Evolutionary conservation across 2,888 invertebrate species (phyloP).

Genomic region (Chaitophorus viminalis): DNA sequence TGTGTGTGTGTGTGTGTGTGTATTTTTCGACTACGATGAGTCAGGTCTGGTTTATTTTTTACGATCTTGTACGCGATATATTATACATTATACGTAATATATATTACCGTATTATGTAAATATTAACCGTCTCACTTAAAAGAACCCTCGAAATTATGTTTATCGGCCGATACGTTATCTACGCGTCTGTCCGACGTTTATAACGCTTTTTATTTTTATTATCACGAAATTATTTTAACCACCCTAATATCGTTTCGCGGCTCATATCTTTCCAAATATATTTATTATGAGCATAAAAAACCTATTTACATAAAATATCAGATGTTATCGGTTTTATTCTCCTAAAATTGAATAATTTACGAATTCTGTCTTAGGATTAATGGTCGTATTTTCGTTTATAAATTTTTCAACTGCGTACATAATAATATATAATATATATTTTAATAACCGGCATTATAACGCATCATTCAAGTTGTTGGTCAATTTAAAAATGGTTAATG

Average conservation of each 20-base stretch:
- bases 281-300: background rate
- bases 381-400: background rate
- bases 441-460: no score
- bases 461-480: no score
- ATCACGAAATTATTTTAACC: conserved; percentile 6
- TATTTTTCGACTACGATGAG: background rate
- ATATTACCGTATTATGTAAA: background rate
- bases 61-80: background rate
- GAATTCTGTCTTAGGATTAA: background rate
- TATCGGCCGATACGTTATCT: background rate
- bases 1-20: background rate
- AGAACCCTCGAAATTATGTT: conserved; percentile 9
- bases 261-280: background rate
- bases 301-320: background rate
- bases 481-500: no score
- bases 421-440: no score
- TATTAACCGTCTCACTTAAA: conserved; percentile 6
- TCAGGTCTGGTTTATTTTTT: background rate
- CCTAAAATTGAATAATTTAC: conserved; percentile 2
- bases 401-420: no score
- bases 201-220: conserved; percentile 19
- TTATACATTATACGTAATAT: background rate
- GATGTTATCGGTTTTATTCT: background rate
- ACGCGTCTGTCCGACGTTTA: background rate
- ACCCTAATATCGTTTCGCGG: background rate